phyloP scores from a whole-genome alignment of 2,113 vertebrate species.

The Oxyruncus cristatus region DNA sequence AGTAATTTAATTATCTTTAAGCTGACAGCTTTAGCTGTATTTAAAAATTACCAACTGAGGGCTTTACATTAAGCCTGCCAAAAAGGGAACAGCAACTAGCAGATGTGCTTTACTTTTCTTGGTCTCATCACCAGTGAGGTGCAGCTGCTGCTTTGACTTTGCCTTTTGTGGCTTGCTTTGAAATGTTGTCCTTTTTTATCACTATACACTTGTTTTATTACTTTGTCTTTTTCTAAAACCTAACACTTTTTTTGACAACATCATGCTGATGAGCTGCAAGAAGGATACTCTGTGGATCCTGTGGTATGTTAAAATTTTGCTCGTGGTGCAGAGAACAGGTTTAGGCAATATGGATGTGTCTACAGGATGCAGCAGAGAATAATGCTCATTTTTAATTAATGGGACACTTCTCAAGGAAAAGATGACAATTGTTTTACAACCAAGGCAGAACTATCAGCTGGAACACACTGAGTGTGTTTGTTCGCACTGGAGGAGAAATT shows the following conservation, averaged over 20 bases:
- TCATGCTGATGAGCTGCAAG: background rate
- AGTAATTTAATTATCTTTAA: conserved; percentile 49
- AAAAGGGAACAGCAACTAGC: conserved; percentile 22
- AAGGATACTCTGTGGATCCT: background rate
- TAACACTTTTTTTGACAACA: background rate
- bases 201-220: background rate
- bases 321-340: background rate
- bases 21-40: conserved; percentile 16
- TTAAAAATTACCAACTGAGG: conserved; percentile 28
- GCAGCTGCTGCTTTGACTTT: conserved; percentile 49
- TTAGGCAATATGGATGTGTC: background rate
- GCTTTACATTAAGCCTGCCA: conserved; percentile 15
- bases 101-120: conserved; percentile 54
- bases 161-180: conserved; percentile 26
- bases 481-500: conserved; percentile 17
- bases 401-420: background rate
- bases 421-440: background rate
- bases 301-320: background rate
- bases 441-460: background rate
- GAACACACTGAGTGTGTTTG: background rate
- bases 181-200: conserved; percentile 22
- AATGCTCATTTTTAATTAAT: background rate
- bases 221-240: background rate
- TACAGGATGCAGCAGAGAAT: background rate
- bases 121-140: background rate